phyloP scores from a whole-genome alignment of 2,888 invertebrate species.

The Drosophila lutescens region DNA sequence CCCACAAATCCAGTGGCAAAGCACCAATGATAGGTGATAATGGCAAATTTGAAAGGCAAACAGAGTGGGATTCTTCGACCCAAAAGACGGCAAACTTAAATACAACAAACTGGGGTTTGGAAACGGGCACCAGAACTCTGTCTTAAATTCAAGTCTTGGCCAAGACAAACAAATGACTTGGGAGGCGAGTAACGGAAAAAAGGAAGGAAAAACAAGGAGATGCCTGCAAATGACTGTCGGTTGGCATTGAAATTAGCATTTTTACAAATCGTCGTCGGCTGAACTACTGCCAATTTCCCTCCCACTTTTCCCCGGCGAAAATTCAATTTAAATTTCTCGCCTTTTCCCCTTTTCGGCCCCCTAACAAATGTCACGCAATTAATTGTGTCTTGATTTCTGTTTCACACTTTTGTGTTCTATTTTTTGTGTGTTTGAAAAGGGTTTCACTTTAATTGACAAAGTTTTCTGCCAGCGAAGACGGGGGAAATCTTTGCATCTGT shows the following conservation, averaged over 20 bases:
- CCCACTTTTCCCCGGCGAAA: constrained; percentile 23
- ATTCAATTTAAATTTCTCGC: constrained; percentile 60
- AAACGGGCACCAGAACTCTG: constrained; percentile 8
- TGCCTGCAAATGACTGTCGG: constrained; percentile 42
- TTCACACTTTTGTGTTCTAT: constrained; percentile 57
- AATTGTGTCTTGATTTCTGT: constrained; percentile 75
- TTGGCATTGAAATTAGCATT: constrained; percentile 66
- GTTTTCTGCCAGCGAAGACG: constrained; percentile 35
- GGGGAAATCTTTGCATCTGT: not conserved
- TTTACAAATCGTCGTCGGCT: constrained; percentile 67
- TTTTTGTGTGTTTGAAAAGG: constrained; percentile 34
- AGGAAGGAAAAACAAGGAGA: not conserved
- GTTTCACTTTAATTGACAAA: constrained; percentile 65
- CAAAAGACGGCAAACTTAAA: constrained; percentile 25
- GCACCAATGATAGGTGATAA: constrained; percentile 82
- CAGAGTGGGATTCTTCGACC: constrained; percentile 32
- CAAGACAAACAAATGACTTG: constrained; percentile 29
- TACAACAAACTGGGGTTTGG: not conserved
- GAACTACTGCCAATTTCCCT: constrained; percentile 54
- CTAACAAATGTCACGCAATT: constrained; percentile 72
- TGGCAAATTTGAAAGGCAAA: constrained; percentile 68
- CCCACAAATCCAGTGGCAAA: constrained; percentile 74
- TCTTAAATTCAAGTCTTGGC: constrained; percentile 30
- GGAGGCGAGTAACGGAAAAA: not conserved
- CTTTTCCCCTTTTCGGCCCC: constrained; percentile 23